phyloP scores from a whole-genome alignment of 2,113 vertebrate species.

The Prinia subflava region DNA sequence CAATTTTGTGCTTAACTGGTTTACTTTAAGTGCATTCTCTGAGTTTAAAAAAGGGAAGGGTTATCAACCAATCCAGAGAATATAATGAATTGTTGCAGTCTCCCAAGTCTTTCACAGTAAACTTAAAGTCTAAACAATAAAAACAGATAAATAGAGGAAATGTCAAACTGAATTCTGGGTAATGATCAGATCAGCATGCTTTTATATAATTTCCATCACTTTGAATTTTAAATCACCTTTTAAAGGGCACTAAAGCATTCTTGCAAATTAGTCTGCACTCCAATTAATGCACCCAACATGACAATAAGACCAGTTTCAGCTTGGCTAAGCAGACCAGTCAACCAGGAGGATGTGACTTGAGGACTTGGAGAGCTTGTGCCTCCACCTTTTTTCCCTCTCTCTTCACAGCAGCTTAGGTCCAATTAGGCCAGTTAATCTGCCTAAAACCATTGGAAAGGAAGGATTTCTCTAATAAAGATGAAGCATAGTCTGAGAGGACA shows the following conservation, averaged over 20 bases:
- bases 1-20: background rate
- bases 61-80: slow-evolving; percentile 36
- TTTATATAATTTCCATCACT: slow-evolving; percentile 92
- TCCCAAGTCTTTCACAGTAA: slow-evolving; percentile 72
- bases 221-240: slow-evolving; percentile 97
- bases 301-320: slow-evolving; percentile 91
- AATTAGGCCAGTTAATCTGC: slow-evolving; percentile 80
- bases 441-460: slow-evolving; percentile 73
- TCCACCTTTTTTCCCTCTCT: slow-evolving; percentile 68
- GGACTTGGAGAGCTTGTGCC: slow-evolving; percentile 77
- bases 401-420: slow-evolving; percentile 75
- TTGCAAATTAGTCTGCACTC: slow-evolving; percentile 94
- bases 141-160: slow-evolving; percentile 73
- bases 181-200: slow-evolving; percentile 90
- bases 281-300: slow-evolving; percentile 95
- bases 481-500: slow-evolving; percentile 49
- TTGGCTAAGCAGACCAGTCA: slow-evolving; percentile 89
- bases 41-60: background rate
- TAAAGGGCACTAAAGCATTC: slow-evolving; percentile 94
- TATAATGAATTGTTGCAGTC: slow-evolving; percentile 64
- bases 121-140: slow-evolving; percentile 73
- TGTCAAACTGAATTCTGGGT: slow-evolving; percentile 79
- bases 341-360: slow-evolving; percentile 88
- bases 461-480: slow-evolving; percentile 68
- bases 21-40: background rate